Percentiles rank a stretch among this genome's conserved stretches.
Conservation (phyloP, 2,888 invertebrate genomes). For the Cecidostiba fungosa region DNA sequence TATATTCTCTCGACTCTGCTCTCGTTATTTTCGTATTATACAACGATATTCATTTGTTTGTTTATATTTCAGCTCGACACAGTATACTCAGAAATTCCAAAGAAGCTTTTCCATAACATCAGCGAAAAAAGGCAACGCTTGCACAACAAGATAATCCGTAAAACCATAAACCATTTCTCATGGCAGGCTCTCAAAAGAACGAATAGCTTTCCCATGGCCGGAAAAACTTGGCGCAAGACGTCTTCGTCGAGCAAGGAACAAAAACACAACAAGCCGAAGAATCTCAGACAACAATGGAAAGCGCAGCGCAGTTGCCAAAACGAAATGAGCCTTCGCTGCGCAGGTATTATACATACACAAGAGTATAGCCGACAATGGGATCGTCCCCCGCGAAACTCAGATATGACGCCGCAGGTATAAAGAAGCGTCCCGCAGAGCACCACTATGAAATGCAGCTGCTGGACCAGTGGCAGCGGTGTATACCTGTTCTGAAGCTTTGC, state of each 20-base stretch:
- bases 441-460: neutral
- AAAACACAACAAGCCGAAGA: neutral
- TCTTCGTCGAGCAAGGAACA: neutral
- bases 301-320: neutral
- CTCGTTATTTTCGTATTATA: neutral
- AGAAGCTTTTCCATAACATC: neutral
- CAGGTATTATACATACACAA: neutral
- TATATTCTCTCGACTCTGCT: neutral
- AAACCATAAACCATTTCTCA: neutral
- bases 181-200: neutral
- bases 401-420: neutral
- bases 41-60: neutral
- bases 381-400: too few species aligned
- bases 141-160: slow-evolving; percentile 4
- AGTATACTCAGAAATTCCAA: neutral
- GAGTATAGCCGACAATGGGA: neutral
- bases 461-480: neutral
- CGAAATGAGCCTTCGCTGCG: neutral
- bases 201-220: neutral
- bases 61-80: neutral
- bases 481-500: neutral
- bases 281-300: slow-evolving; percentile 15
- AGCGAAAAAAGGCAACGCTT: neutral
- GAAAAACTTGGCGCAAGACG: slow-evolving; percentile 14
- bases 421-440: neutral